A percentile compares a stretch with the other conserved stretches of the same genome.
These are phyloP conservation scores for Atrina japonica DNA, from an alignment of 2,888 invertebrate genomes.

Conservation along the genomic window DNA sequence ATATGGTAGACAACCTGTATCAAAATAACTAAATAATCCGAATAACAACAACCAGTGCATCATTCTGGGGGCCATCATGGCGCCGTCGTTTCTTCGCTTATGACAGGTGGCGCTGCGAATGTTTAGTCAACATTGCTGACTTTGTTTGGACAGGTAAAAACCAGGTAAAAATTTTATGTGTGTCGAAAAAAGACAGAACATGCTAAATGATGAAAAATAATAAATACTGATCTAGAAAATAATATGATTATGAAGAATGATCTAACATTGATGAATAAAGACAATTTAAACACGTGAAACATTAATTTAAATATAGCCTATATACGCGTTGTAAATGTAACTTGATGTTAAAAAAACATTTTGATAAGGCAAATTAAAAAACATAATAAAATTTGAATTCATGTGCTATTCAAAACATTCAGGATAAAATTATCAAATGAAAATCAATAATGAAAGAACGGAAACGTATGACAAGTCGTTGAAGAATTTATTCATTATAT, in stretches of 20 bases:
- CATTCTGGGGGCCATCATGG: slow-evolving; percentile 40
- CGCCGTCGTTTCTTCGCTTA: slow-evolving; percentile 21
- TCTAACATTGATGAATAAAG: no score
- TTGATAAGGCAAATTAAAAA: no score
- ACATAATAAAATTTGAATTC: no score
- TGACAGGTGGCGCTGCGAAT: slow-evolving; percentile 43
- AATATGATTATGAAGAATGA: no score
- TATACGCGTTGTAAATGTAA: background rate
- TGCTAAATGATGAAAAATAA: background rate
- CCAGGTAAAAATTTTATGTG: background rate
- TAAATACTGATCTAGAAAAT: no score
- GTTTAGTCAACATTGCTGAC: slow-evolving; percentile 8
- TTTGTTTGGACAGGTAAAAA: background rate
- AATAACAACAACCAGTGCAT: slow-evolving; percentile 32
- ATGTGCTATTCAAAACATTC: no score
- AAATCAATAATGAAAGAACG: no score
- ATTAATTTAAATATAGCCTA: background rate
- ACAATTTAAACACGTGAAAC: background rate
- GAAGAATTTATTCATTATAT: no score
- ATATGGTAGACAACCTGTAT: slow-evolving; percentile 28
- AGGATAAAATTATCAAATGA: no score
- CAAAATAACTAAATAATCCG: slow-evolving; percentile 12
- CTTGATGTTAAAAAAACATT: no score
- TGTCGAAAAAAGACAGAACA: background rate
- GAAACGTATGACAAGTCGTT: no score